A percentile compares a stretch with the other conserved stretches of the same genome.
These are phyloP conservation scores for Cyaniris semiargus DNA, from an alignment of 2,888 invertebrate species.

Conservation along the genomic window DNA sequence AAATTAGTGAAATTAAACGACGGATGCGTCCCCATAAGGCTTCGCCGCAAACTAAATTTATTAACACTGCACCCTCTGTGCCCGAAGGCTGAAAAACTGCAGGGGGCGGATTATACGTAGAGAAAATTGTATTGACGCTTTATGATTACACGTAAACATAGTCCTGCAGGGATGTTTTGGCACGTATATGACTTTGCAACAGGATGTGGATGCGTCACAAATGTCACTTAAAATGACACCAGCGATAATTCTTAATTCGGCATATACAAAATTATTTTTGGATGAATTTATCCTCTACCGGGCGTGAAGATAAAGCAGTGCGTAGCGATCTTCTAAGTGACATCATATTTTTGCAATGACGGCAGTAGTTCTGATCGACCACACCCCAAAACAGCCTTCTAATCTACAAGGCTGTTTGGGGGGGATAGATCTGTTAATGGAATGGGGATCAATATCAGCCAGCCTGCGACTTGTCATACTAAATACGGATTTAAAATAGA, in stretches of 20 bases:
- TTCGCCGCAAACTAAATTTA: slow-evolving; percentile 37
- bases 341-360: neutral
- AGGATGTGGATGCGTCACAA: neutral
- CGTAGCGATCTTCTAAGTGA: neutral
- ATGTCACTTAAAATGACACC: too few species aligned
- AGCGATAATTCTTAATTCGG: too few species aligned
- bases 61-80: slow-evolving; percentile 35
- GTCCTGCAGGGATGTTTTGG: neutral
- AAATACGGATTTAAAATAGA: too few species aligned
- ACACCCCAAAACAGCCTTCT: neutral
- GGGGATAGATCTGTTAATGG: too few species aligned
- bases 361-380: neutral
- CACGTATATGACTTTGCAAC: neutral
- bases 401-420: too few species aligned
- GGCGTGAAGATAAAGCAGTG: too few species aligned
- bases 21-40: slow-evolving; percentile 33
- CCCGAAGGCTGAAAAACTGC: slow-evolving; percentile 34
- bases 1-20: slow-evolving; percentile 30
- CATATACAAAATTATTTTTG: too few species aligned
- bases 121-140: neutral
- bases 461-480: neutral
- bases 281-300: too few species aligned
- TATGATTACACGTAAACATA: slow-evolving; percentile 5
- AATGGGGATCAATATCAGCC: neutral
- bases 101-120: slow-evolving; percentile 18